Percentiles rank a stretch among this genome's conserved stretches.
phyloP scores from a whole-genome alignment of 2,888 invertebrate species.

The Drosophila vallismaia region DNA sequence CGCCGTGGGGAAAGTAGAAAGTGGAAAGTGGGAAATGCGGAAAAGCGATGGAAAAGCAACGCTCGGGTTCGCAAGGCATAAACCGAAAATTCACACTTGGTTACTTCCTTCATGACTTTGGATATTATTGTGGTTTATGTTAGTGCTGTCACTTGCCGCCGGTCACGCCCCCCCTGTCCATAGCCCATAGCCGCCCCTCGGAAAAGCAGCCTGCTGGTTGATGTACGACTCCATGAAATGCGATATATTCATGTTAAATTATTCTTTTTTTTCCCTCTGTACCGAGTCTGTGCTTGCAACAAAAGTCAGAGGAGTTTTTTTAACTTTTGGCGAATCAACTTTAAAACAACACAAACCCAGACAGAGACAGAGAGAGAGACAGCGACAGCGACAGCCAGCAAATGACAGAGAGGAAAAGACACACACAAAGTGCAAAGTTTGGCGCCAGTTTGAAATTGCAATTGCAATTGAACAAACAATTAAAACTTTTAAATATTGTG shows the following conservation, averaged over 20 bases:
- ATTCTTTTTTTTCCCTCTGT: constrained; percentile 41
- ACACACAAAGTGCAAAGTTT: constrained; percentile 40
- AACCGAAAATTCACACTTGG: constrained; percentile 78
- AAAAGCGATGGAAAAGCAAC: constrained; percentile 5
- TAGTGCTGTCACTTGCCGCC: constrained; percentile 73
- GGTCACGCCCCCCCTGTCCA: constrained; percentile 21
- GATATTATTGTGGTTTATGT: constrained; percentile 79
- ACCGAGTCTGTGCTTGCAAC: constrained; percentile 10
- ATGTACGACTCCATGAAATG: constrained; percentile 78
- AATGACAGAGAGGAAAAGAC: neutral
- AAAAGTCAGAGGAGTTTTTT: constrained; percentile 1
- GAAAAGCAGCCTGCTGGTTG: constrained; percentile 51
- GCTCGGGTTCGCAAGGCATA: constrained; percentile 67
- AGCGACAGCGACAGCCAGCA: too few relatives aligned
- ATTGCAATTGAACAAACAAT: constrained; percentile 73
- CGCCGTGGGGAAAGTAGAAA: constrained; percentile 11
- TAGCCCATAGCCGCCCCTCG: neutral
- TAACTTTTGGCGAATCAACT: constrained; percentile 1
- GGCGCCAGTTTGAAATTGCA: constrained; percentile 50
- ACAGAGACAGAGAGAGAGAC: constrained; percentile 2
- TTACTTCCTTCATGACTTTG: constrained; percentile 79
- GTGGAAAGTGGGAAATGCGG: constrained; percentile 14
- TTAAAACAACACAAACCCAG: neutral
- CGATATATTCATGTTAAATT: constrained; percentile 79
- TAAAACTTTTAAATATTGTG: constrained; percentile 77